Percentiles rank a stretch among this genome's conserved stretches.
Conservation (phyloP, 2,888 invertebrate genomes). For the Clunio marinus region DNA sequence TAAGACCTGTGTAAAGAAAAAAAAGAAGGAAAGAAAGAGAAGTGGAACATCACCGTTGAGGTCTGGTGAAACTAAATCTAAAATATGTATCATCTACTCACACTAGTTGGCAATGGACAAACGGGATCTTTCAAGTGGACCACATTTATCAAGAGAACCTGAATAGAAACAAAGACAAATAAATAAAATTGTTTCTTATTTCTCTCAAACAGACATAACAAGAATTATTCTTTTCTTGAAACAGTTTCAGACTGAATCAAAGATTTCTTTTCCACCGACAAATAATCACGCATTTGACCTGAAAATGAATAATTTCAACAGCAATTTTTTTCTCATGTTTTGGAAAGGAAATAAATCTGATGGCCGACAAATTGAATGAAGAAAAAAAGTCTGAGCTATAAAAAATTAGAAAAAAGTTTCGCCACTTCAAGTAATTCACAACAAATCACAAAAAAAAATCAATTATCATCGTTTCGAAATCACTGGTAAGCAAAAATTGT, state of each 20-base stretch:
- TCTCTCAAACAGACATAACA: slow-evolving; percentile 14
- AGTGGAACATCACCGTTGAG: no score
- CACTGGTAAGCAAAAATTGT: neutral
- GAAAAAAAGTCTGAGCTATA: neutral
- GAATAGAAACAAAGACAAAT: slow-evolving; percentile 48
- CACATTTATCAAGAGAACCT: slow-evolving; percentile 78
- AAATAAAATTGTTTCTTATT: slow-evolving; percentile 16
- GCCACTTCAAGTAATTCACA: neutral
- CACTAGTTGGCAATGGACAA: slow-evolving; percentile 66
- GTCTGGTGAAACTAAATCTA: no score
- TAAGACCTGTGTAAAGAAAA: slow-evolving; percentile 58
- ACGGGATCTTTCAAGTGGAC: slow-evolving; percentile 78
- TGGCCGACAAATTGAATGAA: no score
- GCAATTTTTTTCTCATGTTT: no score
- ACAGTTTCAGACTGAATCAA: no score
- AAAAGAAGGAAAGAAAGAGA: no score
- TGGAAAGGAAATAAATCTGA: no score
- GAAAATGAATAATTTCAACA: no score
- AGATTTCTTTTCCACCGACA: no score
- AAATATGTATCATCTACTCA: slow-evolving; percentile 12
- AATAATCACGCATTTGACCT: no score
- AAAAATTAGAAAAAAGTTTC: neutral
- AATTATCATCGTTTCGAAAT: neutral
- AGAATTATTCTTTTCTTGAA: no score
- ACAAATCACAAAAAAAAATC: neutral